phyloP scores from a whole-genome alignment of 2,888 invertebrate genomes.

The Criorhina ranunculi region DNA sequence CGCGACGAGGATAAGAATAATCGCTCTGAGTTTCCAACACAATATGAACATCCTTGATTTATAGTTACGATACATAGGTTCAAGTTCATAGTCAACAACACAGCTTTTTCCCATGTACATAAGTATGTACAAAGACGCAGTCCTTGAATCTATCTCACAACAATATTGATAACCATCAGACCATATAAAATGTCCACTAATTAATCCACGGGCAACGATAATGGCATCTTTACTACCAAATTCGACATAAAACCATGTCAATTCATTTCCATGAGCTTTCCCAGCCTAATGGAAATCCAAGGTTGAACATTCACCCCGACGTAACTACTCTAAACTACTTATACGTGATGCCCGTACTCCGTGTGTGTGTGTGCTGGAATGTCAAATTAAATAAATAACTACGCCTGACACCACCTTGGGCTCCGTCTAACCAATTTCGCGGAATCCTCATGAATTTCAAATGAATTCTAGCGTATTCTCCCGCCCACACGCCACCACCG shows the following conservation, averaged over 20 bases:
- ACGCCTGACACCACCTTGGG: neutral
- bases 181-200: neutral
- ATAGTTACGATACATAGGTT: no score
- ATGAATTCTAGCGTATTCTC: neutral
- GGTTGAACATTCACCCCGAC: neutral
- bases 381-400: conserved; percentile 7
- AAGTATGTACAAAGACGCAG: no score
- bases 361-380: neutral
- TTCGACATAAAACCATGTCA: neutral
- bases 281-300: neutral
- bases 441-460: conserved; percentile 5
- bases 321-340: neutral
- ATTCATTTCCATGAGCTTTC: neutral
- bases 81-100: no score
- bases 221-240: neutral
- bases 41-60: no score
- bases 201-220: neutral
- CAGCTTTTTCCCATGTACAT: no score
- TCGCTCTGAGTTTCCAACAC: no score
- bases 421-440: neutral
- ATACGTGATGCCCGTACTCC: neutral
- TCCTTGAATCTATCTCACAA: no score
- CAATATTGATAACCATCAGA: no score
- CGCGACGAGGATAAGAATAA: no score
- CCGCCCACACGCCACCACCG: neutral